Conservation (phyloP, 2,888 invertebrate species). For the Heliconius aoede region DNA sequence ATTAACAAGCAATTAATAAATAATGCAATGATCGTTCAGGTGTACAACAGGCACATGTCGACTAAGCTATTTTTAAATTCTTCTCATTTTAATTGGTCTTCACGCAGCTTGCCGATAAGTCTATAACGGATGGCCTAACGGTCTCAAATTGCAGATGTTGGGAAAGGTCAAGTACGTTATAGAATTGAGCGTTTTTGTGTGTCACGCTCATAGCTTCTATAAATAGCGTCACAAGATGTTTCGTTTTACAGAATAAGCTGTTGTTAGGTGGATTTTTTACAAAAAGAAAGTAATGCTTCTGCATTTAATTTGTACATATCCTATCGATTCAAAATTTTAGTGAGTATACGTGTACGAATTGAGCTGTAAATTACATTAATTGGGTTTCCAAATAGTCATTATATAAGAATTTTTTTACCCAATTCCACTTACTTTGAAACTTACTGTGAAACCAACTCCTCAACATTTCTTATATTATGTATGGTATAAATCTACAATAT, state of each 20-base stretch:
- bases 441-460: neutral
- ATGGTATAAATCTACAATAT: too few species aligned
- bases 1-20: slow-evolving; percentile 3
- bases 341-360: too few species aligned
- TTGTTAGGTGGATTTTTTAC: neutral
- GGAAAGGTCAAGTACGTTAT: slow-evolving; percentile 42
- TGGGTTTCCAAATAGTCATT: too few species aligned
- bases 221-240: slow-evolving; percentile 23
- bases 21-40: slow-evolving; percentile 31
- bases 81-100: slow-evolving; percentile 7
- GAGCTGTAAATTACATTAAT: too few species aligned
- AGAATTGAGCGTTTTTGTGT: slow-evolving; percentile 28
- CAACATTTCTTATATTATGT: neutral
- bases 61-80: slow-evolving; percentile 1
- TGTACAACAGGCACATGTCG: slow-evolving; percentile 18
- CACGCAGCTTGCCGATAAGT: slow-evolving; percentile 5
- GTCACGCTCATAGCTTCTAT: slow-evolving; percentile 16
- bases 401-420: too few species aligned
- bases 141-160: slow-evolving; percentile 33
- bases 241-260: slow-evolving; percentile 8
- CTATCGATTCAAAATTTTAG: too few species aligned
- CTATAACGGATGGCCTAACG: slow-evolving; percentile 19
- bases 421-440: too few species aligned
- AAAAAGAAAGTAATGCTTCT: neutral
- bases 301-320: neutral